Percentiles rank a stretch among this genome's conserved stretches.
phyloP scores from a whole-genome alignment of 2,888 invertebrate genomes.

The Cordylochernes scorpioides region DNA sequence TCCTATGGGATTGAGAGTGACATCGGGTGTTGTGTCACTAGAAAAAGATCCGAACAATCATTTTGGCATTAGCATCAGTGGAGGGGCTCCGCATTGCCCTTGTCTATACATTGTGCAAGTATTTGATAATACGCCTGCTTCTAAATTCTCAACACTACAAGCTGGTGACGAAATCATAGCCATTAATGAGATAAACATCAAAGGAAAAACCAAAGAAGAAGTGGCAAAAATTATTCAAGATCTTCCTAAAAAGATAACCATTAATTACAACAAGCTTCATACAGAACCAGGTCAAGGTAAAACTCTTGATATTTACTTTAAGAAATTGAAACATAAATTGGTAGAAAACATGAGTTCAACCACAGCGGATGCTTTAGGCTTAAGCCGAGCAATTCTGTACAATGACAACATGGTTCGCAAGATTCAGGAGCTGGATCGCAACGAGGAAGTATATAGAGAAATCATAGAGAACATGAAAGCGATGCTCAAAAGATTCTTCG shows the following conservation, averaged over 20 bases:
- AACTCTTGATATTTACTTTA: constrained; percentile 63
- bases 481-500: constrained; percentile 52
- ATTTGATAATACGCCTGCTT: constrained; percentile 89
- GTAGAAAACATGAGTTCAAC: constrained; percentile 73
- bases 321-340: constrained; percentile 83
- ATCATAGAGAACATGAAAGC: constrained; percentile 65
- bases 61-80: constrained; percentile 93
- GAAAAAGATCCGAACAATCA: constrained; percentile 67
- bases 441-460: constrained; percentile 68
- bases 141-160: constrained; percentile 68
- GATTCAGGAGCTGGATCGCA: constrained; percentile 66
- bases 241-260: constrained; percentile 50
- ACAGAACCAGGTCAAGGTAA: constrained; percentile 89
- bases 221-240: constrained; percentile 97
- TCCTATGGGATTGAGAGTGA: constrained; percentile 98
- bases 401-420: constrained; percentile 90
- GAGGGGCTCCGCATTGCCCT: constrained; percentile 75
- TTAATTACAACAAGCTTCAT: constrained; percentile 91
- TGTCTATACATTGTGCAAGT: constrained; percentile 95
- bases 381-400: constrained; percentile 83
- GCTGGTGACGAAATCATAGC: constrained; percentile 89
- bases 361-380: constrained; percentile 59
- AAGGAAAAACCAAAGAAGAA: constrained; percentile 49
- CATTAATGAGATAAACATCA: constrained; percentile 67
- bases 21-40: constrained; percentile 65